A percentile compares a stretch with the other conserved stretches of the same genome.
phyloP scores from a whole-genome alignment of 2,797 vertebrate genomes.

The Sebastes matsubarae region DNA sequence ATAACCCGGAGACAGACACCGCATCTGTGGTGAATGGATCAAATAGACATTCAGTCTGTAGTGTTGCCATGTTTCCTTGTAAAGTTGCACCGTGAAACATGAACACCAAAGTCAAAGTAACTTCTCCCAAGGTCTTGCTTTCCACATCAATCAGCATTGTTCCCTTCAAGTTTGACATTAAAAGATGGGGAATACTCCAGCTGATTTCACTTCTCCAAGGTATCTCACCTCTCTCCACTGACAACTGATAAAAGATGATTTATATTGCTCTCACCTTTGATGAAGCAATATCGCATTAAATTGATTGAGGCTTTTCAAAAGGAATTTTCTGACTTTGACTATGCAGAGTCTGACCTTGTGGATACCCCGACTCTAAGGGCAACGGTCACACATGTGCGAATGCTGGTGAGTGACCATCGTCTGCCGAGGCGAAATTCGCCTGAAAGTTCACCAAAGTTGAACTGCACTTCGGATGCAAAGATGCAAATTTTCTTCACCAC shows the following conservation, averaged over 20 bases:
- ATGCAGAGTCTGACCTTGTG: conserved; percentile 14
- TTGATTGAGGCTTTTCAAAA: conserved; percentile 21
- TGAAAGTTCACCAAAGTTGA: too few relatives aligned
- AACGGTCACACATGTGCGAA: not conserved
- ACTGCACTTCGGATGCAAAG: too few relatives aligned
- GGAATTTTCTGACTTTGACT: not conserved
- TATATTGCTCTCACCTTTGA: conserved; percentile 45
- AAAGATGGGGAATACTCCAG: conserved; percentile 46
- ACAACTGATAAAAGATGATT: conserved; percentile 62
- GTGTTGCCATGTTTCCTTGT: conserved; percentile 31
- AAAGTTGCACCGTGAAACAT: conserved; percentile 41
- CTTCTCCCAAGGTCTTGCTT: conserved; percentile 57
- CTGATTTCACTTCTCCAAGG: conserved; percentile 44
- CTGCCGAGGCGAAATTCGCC: too few relatives aligned
- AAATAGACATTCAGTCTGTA: conserved; percentile 19
- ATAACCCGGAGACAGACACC: conserved; percentile 21
- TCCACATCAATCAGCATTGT: conserved; percentile 50
- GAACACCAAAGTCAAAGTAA: conserved; percentile 51
- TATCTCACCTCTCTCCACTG: conserved; percentile 38
- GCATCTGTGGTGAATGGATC: conserved; percentile 24
- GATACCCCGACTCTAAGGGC: not conserved
- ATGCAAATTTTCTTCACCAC: too few relatives aligned
- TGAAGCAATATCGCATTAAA: conserved; percentile 41
- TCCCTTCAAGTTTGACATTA: conserved; percentile 46
- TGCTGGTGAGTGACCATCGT: too few relatives aligned